Conservation (phyloP, 2,113 vertebrate species). For the Lycocorax pyrrhopterus region DNA sequence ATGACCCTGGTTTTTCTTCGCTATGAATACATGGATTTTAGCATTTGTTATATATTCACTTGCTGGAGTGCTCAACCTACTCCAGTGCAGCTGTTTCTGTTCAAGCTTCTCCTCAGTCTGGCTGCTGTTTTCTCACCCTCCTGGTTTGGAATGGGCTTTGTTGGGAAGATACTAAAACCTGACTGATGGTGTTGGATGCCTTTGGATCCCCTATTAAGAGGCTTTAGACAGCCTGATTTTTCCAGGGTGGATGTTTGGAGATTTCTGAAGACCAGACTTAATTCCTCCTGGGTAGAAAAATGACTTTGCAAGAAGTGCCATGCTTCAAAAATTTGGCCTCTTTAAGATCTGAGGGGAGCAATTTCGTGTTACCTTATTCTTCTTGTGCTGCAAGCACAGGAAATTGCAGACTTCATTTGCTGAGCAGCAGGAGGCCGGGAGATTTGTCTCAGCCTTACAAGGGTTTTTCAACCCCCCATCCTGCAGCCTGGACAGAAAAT, state of each 20-base stretch:
- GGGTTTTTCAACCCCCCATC: neutral
- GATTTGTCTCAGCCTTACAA: neutral
- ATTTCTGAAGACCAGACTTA: neutral
- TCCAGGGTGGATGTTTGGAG: neutral
- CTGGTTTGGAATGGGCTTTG: neutral
- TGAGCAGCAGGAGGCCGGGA: neutral
- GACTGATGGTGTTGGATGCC: neutral
- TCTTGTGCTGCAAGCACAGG: neutral
- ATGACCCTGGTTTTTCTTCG: fast-evolving
- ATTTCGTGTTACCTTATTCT: neutral
- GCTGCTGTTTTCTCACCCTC: neutral
- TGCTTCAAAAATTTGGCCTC: neutral
- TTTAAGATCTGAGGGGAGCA: neutral
- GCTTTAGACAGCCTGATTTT: neutral
- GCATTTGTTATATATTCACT: neutral
- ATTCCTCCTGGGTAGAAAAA: neutral
- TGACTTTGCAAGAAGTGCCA: neutral
- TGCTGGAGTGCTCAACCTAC: neutral
- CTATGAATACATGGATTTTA: neutral
- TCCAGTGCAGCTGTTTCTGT: neutral
- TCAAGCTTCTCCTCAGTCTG: neutral
- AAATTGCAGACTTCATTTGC: slow-evolving; percentile 40
- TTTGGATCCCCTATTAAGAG: neutral
- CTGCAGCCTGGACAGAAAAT: neutral
- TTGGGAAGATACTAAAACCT: neutral